phyloP scores from a whole-genome alignment of 1,140 invertebrate species.

The Listronotus oregonensis region DNA sequence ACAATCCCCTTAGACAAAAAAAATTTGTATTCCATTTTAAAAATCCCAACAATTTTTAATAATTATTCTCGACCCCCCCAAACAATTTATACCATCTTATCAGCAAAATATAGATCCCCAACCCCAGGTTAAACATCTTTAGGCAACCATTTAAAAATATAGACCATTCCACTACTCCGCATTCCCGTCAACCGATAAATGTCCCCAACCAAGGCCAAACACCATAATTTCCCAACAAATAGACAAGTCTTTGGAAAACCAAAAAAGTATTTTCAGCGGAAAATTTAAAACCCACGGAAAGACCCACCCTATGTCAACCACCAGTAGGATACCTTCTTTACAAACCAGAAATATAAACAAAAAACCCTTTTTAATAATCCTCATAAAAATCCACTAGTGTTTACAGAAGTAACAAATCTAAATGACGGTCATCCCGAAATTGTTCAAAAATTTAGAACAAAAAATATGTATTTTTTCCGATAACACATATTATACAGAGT shows the following conservation, averaged over 20 bases:
- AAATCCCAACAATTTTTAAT: background rate
- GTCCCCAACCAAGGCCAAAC: conserved; percentile 23
- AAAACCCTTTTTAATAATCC: too few relatives aligned
- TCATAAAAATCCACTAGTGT: too few relatives aligned
- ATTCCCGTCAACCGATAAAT: conserved; percentile 36
- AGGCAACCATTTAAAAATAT: too few relatives aligned
- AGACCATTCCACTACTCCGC: conserved; percentile 3
- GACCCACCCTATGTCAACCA: conserved; percentile 1
- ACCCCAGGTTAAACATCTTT: background rate
- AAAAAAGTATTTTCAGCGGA: conserved; percentile 29
- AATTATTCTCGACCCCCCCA: background rate
- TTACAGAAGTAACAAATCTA: too few relatives aligned
- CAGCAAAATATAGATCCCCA: background rate
- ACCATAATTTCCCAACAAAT: conserved; percentile 32
- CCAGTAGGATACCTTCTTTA: background rate
- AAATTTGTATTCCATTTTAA: too few relatives aligned
- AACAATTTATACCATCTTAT: background rate
- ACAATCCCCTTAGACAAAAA: background rate
- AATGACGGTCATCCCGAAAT: too few relatives aligned
- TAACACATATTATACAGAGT: too few relatives aligned
- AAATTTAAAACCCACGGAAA: background rate
- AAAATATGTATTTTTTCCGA: too few relatives aligned
- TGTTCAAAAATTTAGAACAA: too few relatives aligned
- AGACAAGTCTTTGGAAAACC: conserved; percentile 37
- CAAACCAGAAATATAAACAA: too few relatives aligned